Conservation (phyloP, 2,888 invertebrate genomes). For the Conomelus anceps region DNA sequence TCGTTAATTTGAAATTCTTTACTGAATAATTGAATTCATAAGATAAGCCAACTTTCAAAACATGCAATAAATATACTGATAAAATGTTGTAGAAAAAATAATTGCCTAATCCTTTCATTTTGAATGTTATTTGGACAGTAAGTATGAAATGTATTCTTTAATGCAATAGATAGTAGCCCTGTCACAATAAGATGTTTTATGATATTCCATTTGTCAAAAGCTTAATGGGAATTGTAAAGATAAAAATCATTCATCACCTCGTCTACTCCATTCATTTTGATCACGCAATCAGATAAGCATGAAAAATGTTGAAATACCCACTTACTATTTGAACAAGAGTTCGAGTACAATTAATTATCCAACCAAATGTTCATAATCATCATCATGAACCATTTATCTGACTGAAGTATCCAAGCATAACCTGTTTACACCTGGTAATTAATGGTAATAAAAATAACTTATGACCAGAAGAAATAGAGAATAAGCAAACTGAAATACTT, state of each 20-base stretch:
- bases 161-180: too few species aligned
- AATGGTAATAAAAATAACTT: neutral
- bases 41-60: too few species aligned
- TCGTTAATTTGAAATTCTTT: too few species aligned
- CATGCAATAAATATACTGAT: too few species aligned
- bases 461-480: neutral
- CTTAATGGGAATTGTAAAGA: neutral
- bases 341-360: neutral
- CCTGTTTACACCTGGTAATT: neutral
- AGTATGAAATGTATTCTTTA: too few species aligned
- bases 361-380: neutral
- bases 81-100: too few species aligned
- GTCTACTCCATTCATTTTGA: neutral
- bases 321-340: neutral
- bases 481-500: neutral
- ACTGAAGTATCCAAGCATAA: neutral
- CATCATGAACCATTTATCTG: neutral
- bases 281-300: neutral
- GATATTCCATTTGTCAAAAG: neutral
- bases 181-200: neutral
- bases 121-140: too few species aligned
- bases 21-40: too few species aligned
- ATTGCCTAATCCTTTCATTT: too few species aligned
- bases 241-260: neutral
- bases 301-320: neutral